phyloP scores from a whole-genome alignment of 2,888 invertebrate genomes.

The Dicyrtoma fusca region DNA sequence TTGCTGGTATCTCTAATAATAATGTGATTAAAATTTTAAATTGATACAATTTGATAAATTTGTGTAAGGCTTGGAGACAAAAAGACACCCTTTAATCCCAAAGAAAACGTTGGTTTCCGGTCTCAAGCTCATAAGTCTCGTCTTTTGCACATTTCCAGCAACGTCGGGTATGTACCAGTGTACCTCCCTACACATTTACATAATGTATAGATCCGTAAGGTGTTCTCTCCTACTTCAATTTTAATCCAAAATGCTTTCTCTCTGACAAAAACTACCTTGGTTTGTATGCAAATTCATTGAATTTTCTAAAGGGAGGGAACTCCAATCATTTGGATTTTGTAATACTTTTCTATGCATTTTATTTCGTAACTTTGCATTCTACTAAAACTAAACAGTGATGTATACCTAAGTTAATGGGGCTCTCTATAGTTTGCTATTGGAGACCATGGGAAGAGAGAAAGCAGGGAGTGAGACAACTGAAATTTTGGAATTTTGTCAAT shows the following conservation, averaged over 20 bases:
- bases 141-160: slow-evolving; percentile 85
- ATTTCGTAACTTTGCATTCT: too few relatives aligned
- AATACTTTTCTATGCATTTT: too few relatives aligned
- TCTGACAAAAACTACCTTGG: too few relatives aligned
- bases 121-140: slow-evolving; percentile 86
- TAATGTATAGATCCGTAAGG: background rate
- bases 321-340: background rate
- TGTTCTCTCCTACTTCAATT: too few relatives aligned
- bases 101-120: slow-evolving; percentile 78
- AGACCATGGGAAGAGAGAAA: background rate
- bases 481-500: slow-evolving; percentile 14
- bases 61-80: slow-evolving; percentile 35
- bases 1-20: too few relatives aligned
- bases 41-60: background rate
- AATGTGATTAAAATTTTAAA: background rate
- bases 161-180: slow-evolving; percentile 75
- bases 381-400: too few relatives aligned
- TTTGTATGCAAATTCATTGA: too few relatives aligned
- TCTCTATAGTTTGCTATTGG: too few relatives aligned
- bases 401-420: too few relatives aligned
- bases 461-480: slow-evolving; percentile 27
- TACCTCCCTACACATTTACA: background rate
- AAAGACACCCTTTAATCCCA: slow-evolving; percentile 51
- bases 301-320: background rate
- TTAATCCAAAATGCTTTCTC: background rate